Conservation (phyloP, 2,797 vertebrate genomes). For the Luscinia luscinia region DNA sequence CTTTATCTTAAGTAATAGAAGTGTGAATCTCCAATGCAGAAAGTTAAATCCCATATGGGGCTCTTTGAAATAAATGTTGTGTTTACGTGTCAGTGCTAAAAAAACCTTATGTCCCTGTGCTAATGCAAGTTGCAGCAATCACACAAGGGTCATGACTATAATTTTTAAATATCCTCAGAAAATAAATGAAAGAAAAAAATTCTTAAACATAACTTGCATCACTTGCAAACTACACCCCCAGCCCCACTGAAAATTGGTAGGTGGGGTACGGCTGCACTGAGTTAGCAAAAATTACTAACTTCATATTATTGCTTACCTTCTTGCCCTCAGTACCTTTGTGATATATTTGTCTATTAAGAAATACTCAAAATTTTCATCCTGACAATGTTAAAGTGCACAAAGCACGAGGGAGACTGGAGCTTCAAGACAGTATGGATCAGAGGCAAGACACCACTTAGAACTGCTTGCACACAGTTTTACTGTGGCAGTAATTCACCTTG, state of each 20-base stretch:
- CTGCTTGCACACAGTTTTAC: background rate
- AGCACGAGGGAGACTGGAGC: background rate
- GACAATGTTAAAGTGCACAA: background rate
- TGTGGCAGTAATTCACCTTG: constrained; percentile 18
- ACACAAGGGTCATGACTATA: background rate
- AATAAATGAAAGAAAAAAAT: background rate
- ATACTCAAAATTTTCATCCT: background rate
- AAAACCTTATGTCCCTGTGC: background rate
- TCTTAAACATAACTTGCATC: background rate
- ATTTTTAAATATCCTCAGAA: background rate
- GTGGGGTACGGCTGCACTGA: background rate
- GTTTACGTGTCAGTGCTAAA: background rate
- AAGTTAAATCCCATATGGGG: background rate
- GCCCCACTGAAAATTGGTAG: background rate
- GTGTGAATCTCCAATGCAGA: background rate
- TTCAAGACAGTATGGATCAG: background rate
- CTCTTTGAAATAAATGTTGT: background rate
- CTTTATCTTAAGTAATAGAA: background rate
- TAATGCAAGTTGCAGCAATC: background rate
- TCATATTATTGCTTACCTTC: background rate
- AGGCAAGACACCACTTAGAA: background rate
- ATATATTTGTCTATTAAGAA: background rate
- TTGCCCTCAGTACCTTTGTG: background rate
- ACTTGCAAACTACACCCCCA: rapidly evolving
- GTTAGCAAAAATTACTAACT: background rate